Base-by-base conservation (phyloP, 2,113 vertebrate genomes). In the Hippocampus zosterae region DNA sequence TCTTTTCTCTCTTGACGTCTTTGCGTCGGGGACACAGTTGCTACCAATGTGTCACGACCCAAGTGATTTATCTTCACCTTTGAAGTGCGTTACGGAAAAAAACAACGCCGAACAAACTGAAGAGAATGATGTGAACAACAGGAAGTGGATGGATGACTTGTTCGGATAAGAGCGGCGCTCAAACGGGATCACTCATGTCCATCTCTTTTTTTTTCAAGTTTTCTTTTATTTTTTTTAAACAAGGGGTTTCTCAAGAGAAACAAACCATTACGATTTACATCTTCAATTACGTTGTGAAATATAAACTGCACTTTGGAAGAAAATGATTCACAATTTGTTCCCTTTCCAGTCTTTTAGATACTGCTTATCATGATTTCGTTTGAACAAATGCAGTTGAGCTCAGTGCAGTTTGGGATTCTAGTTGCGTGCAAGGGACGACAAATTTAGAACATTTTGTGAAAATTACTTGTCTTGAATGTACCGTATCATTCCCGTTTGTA, bases 121-220 rank as follows among this genome's bases (percentile, higher is more conserved):
- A 62, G 73, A 74, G 27, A 79, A 60, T 19, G 50, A 15, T 11
- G 46, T 61, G 27, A 60, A 69, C 44, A 62, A 66, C 59, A 88
- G 59, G n/a, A 90, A 80, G 73, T 92, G 90, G 91, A 89, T 92
- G 84, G 89, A 90, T 74, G 91, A 92, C 59, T 82, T 92, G 42
- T 73, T 92, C 1, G 88, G 89, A 8, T 92, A 76, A 79, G 29
- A 53, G 19, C 18, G 18, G 4, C 1, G 21, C 21, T 19, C 15
- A 52, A 52, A 18, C 16, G 12, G 33, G 8, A 60, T 33, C 16
- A 60, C 16, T 9, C 2, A 8, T 60, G 57, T 60, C 27, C 27
- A 7, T 16, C 16, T 2, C 19, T 11, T n/a, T 53, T 5, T 48
- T 16, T 48, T 42, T 42, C 3, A 29, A 2, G 29, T 29, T 29